Conservation (phyloP, 2,797 vertebrate genomes). For the Falco novaeseelandiae region DNA sequence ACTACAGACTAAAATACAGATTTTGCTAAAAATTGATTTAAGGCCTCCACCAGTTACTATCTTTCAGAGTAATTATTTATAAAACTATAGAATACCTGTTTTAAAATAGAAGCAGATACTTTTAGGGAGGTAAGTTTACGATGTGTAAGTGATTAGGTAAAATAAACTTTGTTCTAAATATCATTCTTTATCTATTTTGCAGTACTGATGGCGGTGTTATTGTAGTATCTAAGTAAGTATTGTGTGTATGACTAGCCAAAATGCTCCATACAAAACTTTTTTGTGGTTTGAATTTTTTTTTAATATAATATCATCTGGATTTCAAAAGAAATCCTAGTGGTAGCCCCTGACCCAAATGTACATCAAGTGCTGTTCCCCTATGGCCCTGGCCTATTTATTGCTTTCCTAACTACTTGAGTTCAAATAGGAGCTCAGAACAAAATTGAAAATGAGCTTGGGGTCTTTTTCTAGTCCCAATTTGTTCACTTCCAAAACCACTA, state of each 20-base stretch:
- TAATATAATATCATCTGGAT: not conserved
- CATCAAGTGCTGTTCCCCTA: slow-evolving; percentile 58
- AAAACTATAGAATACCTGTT: not conserved
- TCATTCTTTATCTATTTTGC: not conserved
- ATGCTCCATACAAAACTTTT: not conserved
- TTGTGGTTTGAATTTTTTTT: not conserved
- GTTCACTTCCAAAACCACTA: slow-evolving; percentile 54
- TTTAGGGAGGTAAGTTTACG: not conserved
- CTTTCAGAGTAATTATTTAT: not conserved
- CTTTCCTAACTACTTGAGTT: slow-evolving; percentile 53
- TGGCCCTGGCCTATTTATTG: slow-evolving; percentile 75
- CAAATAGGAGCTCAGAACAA: slow-evolving; percentile 60
- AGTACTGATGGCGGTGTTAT: accelerated
- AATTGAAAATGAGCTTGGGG: slow-evolving; percentile 73
- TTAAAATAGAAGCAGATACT: not conserved
- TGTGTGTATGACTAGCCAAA: not conserved
- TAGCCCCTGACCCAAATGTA: slow-evolving; percentile 66
- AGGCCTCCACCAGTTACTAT: not conserved
- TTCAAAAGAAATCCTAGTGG: slow-evolving; percentile 48
- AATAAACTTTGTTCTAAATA: not conserved
- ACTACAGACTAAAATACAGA: not conserved
- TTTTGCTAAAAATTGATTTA: not conserved
- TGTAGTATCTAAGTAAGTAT: not conserved
- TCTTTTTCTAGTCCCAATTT: slow-evolving; percentile 52
- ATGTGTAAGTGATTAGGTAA: accelerated